Evolutionary conservation across 2,113 vertebrate genomes (phyloP).

Genomic region (Pleuronectes platessa): DNA sequence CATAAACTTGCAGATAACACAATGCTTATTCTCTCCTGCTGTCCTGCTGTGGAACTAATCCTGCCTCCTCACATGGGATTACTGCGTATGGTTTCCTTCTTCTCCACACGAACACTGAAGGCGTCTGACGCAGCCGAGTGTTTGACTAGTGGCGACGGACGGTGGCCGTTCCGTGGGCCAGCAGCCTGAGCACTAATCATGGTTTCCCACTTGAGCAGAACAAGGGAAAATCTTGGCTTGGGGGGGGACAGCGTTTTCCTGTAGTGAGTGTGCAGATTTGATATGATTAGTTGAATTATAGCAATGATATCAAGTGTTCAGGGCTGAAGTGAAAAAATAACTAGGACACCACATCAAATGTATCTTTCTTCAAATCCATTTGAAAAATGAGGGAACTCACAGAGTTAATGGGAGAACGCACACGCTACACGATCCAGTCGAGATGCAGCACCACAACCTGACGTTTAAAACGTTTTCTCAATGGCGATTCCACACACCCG

Average conservation of each 20-base stretch:
- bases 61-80: constrained; percentile 42
- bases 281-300: not conserved
- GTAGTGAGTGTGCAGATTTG: not conserved
- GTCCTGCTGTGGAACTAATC: constrained; percentile 47
- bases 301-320: not conserved
- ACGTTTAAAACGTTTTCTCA: too few relatives aligned
- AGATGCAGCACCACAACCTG: too few relatives aligned
- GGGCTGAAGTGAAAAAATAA: not conserved
- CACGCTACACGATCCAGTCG: too few relatives aligned
- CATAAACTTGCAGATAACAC: constrained; percentile 38
- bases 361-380: too few relatives aligned
- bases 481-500: too few relatives aligned
- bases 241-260: not conserved
- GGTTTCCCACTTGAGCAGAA: constrained; percentile 3
- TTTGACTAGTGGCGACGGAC: constrained; percentile 27
- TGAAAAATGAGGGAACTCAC: too few relatives aligned
- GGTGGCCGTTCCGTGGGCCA: constrained; percentile 23
- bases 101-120: constrained; percentile 7
- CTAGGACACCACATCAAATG: too few relatives aligned
- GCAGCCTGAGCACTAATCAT: constrained; percentile 19
- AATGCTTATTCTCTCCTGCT: constrained; percentile 45
- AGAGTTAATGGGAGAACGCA: too few relatives aligned
- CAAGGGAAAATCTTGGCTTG: constrained; percentile 12
- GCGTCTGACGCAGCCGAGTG: constrained; percentile 14
- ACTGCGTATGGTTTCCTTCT: constrained; percentile 22